Evolutionary conservation across 1,140 invertebrate species (phyloP), one percentile per base, ranked within the genome.

Genomic region (Aradophagus sp.): DNA sequence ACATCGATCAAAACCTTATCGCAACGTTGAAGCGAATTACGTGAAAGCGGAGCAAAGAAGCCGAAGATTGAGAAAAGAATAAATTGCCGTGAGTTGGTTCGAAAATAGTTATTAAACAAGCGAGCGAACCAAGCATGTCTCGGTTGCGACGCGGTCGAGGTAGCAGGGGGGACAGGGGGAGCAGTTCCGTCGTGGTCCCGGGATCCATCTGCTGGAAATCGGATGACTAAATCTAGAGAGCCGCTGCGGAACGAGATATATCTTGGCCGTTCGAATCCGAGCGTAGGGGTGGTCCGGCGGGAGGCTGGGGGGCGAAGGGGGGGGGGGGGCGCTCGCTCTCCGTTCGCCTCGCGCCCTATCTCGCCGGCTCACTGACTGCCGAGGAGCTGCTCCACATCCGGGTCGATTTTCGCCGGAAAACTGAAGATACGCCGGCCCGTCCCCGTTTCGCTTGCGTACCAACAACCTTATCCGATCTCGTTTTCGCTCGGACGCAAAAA

Each of bases 191-290:
- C 38, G 34, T 27, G 45, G 38, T 59, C 27, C 32, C 35, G 10
- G 45, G 56, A 71, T 65, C 58, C 58, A 66, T 74, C 63, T 56
- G 53, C 65, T 73, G 55, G 47, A 71, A 76, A 76, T 76, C 74
- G 65, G 71, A 65, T 63, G 63, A 63, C 63, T 66, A 73, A 55
- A 74, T 72, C 71, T 71, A 52, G 58, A 44, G 39, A 73, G 52
- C 45, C 31, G 35, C 48, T 44, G 29, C 55, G 39, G 72, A 62
- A 59, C 48, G 48, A 61, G 66, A 65, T 66, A 66, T 61, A 65
- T 74, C 63, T 58, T 62, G 26, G 50, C 20, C 27, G 38, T 45
- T 59, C 53, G 48, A 53, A 53, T 29, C 23, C 7, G 12, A 19
- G 11, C 15, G 5, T 39, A 19, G n/a, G 11, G 31, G 15, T 29